Evolutionary conservation across 1,140 invertebrate species (phyloP).

Genomic region (Heliothis virescens): DNA sequence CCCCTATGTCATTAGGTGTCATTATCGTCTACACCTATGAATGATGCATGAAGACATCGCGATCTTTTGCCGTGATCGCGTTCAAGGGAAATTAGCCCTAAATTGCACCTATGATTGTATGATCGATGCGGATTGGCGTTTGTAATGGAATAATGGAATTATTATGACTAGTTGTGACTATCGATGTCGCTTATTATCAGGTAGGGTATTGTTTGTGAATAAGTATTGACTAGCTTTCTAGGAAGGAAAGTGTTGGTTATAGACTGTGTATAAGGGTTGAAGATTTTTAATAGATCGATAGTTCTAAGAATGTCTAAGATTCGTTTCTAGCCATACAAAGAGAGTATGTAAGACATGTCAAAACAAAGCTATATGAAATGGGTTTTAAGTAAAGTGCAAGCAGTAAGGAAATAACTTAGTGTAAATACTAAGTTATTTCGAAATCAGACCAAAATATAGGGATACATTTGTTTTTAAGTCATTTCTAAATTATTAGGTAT

Average conservation of each 20-base stretch:
- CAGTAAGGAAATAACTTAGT: too few relatives aligned
- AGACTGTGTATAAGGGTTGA: too few relatives aligned
- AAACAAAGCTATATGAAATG: too few relatives aligned
- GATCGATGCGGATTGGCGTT: slow-evolving; percentile 34
- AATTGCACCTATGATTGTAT: slow-evolving; percentile 66
- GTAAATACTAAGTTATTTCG: too few relatives aligned
- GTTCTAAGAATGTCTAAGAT: too few relatives aligned
- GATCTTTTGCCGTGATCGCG: slow-evolving; percentile 61
- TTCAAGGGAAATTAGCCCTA: slow-evolving; percentile 69
- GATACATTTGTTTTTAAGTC: too few relatives aligned
- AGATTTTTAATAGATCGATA: neutral
- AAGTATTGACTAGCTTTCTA: neutral
- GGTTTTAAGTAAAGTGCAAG: too few relatives aligned
- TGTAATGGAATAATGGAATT: slow-evolving; percentile 43
- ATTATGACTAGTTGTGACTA: slow-evolving; percentile 19
- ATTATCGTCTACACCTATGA: slow-evolving; percentile 71
- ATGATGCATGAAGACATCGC: slow-evolving; percentile 74
- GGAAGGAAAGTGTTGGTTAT: neutral
- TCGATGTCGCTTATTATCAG: slow-evolving; percentile 14
- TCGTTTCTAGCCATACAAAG: too few relatives aligned
- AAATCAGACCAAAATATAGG: too few relatives aligned
- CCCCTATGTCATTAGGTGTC: slow-evolving; percentile 66
- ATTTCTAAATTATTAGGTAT: too few relatives aligned
- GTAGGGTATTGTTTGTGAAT: slow-evolving; percentile 4
- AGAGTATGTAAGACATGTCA: too few relatives aligned